Base-by-base conservation (phyloP, 2,888 invertebrate species). In the Sesia apiformis region DNA sequence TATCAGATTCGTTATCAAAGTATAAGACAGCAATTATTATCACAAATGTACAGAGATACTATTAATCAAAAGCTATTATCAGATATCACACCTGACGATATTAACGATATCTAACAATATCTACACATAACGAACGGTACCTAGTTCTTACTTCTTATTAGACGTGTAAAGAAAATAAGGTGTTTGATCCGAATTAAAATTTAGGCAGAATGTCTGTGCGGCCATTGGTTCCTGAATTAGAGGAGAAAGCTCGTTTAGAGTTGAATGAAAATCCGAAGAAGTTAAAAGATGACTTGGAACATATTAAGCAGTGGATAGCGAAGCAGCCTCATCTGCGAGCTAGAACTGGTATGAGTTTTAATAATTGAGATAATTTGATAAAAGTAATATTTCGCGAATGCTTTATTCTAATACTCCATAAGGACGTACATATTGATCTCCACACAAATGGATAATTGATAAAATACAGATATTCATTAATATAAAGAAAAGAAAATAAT, bases 321-420 rank as follows among this genome's bases (percentile, higher is more conserved):
- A 84, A 89, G 60, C 85, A 87, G 59, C 76, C 76, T 1, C 85
- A 90, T 64, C 66, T 90, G n/a, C 76, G 62, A 52, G 75, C 78
- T 6, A 74, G 85, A 62, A 75, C 70, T 56, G 85, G 86, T 86
- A 67, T 65, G 55, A 38, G 7, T 50, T 39, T 23, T 23, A 23
- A 23, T 23, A 23, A 23, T 23, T 23, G 23, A 23, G 23, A 23
- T 23, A 23, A 23, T 23, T 23, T 23, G 42, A 42, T 5, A 7
- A 42, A 42, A 42, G 5, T 42, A 42, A 23, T 23, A 23, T 23
- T 23, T 23, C 23, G 2, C 23, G 23, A 23, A 1, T 23, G 23
- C 23, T 1, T 23, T 23, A 23, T 23, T 23, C 1, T 23, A 23
- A 23, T 23, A 23, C 23, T 23, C 23, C 23, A 23, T 23, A 23